Percentiles rank a stretch among this genome's conserved stretches.
These are phyloP conservation scores for Hybos culiciformis DNA, from an alignment of 2,888 invertebrate species.

Conservation along the genomic window DNA sequence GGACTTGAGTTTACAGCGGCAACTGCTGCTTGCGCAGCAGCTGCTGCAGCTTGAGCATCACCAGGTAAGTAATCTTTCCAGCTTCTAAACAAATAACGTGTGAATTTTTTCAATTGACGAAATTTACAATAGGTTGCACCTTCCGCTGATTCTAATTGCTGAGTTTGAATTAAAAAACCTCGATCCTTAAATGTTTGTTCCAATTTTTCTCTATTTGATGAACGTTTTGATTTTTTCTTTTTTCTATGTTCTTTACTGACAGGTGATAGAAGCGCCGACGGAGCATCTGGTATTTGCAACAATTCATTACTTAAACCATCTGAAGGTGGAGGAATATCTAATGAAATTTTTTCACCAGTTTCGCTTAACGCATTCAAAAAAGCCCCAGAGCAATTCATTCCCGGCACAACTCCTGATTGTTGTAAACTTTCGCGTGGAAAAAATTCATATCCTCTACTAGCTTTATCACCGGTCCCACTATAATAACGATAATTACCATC, in stretches of 20 bases:
- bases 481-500: slow-evolving; percentile 81
- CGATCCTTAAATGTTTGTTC: slow-evolving; percentile 89
- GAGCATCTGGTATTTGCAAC: slow-evolving; percentile 30
- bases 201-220: slow-evolving; percentile 72
- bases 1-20: slow-evolving; percentile 20
- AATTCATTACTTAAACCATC: slow-evolving; percentile 31
- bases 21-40: slow-evolving; percentile 17
- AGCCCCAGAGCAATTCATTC: slow-evolving; percentile 39
- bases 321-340: slow-evolving; percentile 30
- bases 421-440: slow-evolving; percentile 57
- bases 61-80: slow-evolving; percentile 88
- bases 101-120: slow-evolving; percentile 77
- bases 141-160: slow-evolving; percentile 82
- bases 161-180: slow-evolving; percentile 84
- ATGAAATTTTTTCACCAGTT: slow-evolving; percentile 38
- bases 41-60: slow-evolving; percentile 31
- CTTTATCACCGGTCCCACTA: slow-evolving; percentile 71
- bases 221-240: slow-evolving; percentile 66
- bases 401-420: slow-evolving; percentile 42
- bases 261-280: slow-evolving; percentile 13
- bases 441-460: slow-evolving; percentile 62
- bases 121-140: slow-evolving; percentile 92
- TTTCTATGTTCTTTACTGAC: background rate
- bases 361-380: slow-evolving; percentile 38
- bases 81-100: slow-evolving; percentile 77